Evolutionary conservation across 2,888 invertebrate species (phyloP).

Genomic region (Zonitis immaculata): DNA sequence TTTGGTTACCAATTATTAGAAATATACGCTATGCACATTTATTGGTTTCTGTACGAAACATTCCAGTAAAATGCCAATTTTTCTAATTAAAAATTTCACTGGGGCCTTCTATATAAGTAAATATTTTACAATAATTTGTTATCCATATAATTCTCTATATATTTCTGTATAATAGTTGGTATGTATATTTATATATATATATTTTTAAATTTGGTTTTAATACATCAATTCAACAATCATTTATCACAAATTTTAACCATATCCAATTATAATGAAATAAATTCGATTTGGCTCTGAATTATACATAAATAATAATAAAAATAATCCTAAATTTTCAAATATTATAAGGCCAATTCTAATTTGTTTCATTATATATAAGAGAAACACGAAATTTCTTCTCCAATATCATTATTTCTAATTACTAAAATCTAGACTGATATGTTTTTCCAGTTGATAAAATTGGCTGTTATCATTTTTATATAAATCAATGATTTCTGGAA

Average conservation of each 20-base stretch:
- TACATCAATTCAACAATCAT: neutral
- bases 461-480: constrained; percentile 13
- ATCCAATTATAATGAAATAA: too few relatives aligned
- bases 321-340: too few relatives aligned
- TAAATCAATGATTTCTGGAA: too few relatives aligned
- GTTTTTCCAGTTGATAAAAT: constrained; percentile 28
- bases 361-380: too few relatives aligned
- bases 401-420: constrained; percentile 4
- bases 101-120: too few relatives aligned
- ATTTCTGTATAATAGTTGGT: neutral
- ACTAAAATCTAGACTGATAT: constrained; percentile 28
- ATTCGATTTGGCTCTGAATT: too few relatives aligned
- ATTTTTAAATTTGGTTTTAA: neutral
- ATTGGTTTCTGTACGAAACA: constrained; percentile 13
- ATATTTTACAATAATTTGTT: too few relatives aligned
- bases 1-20: constrained; percentile 37
- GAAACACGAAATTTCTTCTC: constrained; percentile 20
- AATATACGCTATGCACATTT: constrained; percentile 40
- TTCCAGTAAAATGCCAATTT: too few relatives aligned
- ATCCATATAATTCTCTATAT: too few relatives aligned
- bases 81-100: too few relatives aligned
- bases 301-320: too few relatives aligned
- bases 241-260: constrained; percentile 19
- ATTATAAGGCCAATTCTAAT: too few relatives aligned
- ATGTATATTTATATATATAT: neutral